Evolutionary conservation across 2,113 vertebrate species (phyloP).

Genomic region (Archilochus colubris): DNA sequence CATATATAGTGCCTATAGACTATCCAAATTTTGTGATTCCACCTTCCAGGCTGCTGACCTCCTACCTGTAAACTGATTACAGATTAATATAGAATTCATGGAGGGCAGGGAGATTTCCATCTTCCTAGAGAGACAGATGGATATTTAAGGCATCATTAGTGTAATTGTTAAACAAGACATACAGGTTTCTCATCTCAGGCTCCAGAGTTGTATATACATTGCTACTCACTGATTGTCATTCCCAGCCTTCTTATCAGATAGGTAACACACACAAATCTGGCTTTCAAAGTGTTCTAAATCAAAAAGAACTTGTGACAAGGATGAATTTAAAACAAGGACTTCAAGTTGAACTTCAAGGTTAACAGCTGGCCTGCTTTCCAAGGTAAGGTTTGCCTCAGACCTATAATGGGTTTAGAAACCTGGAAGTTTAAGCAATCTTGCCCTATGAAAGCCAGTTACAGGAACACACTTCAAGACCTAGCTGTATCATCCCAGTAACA

Average conservation of each 20-base stretch:
- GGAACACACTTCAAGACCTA: not conserved
- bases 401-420: not conserved
- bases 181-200: slow-evolving; percentile 24
- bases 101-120: not conserved
- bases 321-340: not conserved
- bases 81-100: not conserved
- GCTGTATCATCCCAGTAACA: not conserved
- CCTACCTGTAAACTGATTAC: slow-evolving; percentile 19
- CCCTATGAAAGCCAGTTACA: not conserved
- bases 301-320: not conserved
- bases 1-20: fast-evolving
- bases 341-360: not conserved
- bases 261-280: not conserved
- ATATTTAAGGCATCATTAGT: slow-evolving; percentile 27
- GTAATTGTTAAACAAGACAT: not conserved
- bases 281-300: not conserved
- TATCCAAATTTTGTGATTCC: not conserved
- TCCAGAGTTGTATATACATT: fast-evolving
- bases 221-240: not conserved
- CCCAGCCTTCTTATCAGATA: not conserved
- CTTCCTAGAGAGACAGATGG: slow-evolving; percentile 23
- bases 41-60: not conserved
- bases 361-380: slow-evolving; percentile 1
- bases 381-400: not conserved
- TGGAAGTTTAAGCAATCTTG: not conserved